Base-by-base conservation (phyloP, 2,113 vertebrate species). In the Erinaceus europaeus region DNA sequence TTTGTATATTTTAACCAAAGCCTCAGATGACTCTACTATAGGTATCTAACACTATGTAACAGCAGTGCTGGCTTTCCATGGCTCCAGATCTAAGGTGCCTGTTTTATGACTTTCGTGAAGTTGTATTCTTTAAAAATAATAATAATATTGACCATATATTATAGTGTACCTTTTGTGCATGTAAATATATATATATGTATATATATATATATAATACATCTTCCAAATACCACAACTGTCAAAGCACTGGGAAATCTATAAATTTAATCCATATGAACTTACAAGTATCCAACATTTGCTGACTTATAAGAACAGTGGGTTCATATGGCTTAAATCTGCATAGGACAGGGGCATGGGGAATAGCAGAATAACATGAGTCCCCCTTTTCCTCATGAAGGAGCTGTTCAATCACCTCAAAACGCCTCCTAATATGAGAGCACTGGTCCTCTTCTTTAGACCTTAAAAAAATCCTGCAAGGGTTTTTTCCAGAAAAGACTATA, bases 41-140 rank as follows among this genome's bases (percentile, higher is more conserved):
- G 18, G 13, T 46, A 0, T 25, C 20, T 36, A 36, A 46, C 10
- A 21, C 4, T 13, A 6, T 36, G 36, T 46, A 34, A 46, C 17
- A 23, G n/a, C 5, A 21, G 14, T 2, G 15, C 20, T 75, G 42
- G 65, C 11, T 91, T 71, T 65, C n/a, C 84, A 78, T 11, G 4
- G 23, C 77, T 25, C 38, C 61, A 18, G 27, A 36, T 61, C 59
- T 10, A 4, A 81, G 21, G 27, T 38, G 36, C 50, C 32, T 44
- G 40, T 13, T 85, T 74, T 55, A 25, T 42, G 44, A 52, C 59
- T 86, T 74, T 90, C 36, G n/a, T n/a, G n/a, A n/a, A n/a, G n/a
- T n/a, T n/a, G n/a, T n/a, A n/a, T n/a, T 67, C 73, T 74, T 82
- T 68, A 84, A 90, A 53, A 6, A 40, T n/a, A 65, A 29, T 18